Evolutionary conservation across 1,140 invertebrate species (phyloP), one percentile per base, ranked within the genome.

Genomic region (Zelostemma sp.): DNA sequence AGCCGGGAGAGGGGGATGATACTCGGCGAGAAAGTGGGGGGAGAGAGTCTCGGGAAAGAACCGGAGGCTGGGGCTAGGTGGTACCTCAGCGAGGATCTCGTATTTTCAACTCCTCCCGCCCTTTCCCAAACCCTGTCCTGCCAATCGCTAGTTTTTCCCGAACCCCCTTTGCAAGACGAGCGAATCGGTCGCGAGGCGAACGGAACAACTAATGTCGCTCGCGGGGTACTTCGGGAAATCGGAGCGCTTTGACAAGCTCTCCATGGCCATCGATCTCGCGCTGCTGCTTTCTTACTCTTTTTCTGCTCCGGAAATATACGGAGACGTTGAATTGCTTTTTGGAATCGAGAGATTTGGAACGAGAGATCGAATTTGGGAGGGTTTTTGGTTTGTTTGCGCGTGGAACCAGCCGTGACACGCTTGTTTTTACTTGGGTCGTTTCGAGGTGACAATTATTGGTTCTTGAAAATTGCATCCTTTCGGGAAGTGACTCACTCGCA

Each of bases 31-130:
- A 19, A 31, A 68, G 76, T 57, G 66, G 70, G 76, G 75, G 76
- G 73, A 73, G 9, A 69, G 73, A 72, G 68, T n/a, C 21, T 40
- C 71, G 78, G 70, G 72, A 76, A 82, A 79, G 77, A 81, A 83
- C 35, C 82, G 80, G 82, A 84, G 83, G 80, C 82, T 82, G 81
- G 33, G 33, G 78, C 82, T 77, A 83, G 82, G 80, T 82, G 80
- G 81, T 79, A 79, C 79, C 78, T 46, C 68, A 78, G 69, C 73
- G 73, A 62, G 73, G 74, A 78, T 81, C 78, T 81, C 81, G 73
- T 79, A 78, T 80, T 81, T 83, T 80, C 79, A 73, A 79, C 75
- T 79, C 80, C 78, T 80, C 78, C 72, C 80, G 80, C 80, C 82
- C 81, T 79, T 81, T 78, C 80, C 72, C 79, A 80, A 80, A 80